Conservation (phyloP, 2,797 vertebrate genomes). For the Gallirallus australis region DNA sequence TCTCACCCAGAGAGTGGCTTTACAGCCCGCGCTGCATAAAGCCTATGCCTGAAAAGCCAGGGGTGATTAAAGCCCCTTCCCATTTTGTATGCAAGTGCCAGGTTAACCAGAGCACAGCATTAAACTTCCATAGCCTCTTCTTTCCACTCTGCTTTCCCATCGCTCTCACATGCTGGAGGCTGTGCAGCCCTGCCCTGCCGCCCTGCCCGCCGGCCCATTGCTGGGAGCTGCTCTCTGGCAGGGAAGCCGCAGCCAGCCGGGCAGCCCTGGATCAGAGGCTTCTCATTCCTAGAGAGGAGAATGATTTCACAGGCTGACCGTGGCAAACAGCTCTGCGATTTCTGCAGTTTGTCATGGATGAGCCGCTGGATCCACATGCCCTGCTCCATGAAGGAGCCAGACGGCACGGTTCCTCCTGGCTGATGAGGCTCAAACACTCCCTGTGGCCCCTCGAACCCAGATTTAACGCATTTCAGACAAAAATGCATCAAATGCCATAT, state of each 20-base stretch:
- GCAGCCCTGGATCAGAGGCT: background rate
- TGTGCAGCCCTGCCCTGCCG: background rate
- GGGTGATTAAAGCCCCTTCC: background rate
- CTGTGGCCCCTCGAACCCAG: background rate
- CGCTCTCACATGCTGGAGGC: background rate
- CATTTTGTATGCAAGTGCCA: accelerated
- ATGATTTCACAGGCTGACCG: background rate
- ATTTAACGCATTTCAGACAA: constrained; percentile 63
- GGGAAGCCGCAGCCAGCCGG: background rate
- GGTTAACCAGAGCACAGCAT: background rate
- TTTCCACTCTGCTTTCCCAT: background rate
- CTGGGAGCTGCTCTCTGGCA: background rate
- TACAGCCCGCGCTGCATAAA: background rate
- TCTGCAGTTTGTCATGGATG: constrained; percentile 34
- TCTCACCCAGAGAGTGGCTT: background rate
- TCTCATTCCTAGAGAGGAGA: constrained; percentile 57
- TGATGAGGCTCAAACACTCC: accelerated
- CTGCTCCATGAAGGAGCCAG: background rate
- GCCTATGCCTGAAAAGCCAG: background rate
- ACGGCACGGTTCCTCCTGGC: background rate
- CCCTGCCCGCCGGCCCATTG: background rate
- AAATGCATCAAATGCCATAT: constrained; percentile 24
- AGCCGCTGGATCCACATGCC: accelerated
- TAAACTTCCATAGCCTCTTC: background rate
- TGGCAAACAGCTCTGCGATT: background rate